Evolutionary conservation across 2,888 invertebrate genomes (phyloP), one percentile per base, ranked within the genome.

Genomic region (Pammene fasciana): DNA sequence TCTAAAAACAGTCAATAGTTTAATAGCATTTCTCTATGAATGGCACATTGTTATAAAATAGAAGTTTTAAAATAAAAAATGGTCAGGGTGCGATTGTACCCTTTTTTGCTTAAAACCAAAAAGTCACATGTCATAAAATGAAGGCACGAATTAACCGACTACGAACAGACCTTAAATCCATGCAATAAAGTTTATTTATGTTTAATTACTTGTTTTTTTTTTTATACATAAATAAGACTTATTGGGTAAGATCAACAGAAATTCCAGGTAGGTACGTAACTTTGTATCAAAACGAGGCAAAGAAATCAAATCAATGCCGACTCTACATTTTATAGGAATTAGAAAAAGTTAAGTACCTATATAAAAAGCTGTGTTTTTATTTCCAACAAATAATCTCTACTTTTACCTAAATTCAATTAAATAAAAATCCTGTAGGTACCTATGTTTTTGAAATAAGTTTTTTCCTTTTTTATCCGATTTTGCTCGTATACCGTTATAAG

Each of bases 41-140:
- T 61, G 16, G 36, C 26, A 16, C 16, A 60, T 60, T 60, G 46
- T 50, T 14, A 52, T 26, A 11, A 26, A 52, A 50, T 26, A 34
- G 13, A 34, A n/a, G 16, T 48, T 26, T 9, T 8, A 9, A 52
- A 50, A 48, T 48, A 61, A 62, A 62, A 62, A 62, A 62, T 38
- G 50, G 62, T 41, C 41, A n/a, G 45, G 38, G 8, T 26, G 13
- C 2, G 41, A 62, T 52, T 52, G 62, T 10, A 18, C 41, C 62
- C 18, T 52, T 13, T 14, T 5, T 18, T 5, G 3, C 10, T 9
- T 34, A 34, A 34, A 45, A 14, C 45, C 9, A 8, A 45, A 45
- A 45, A 1, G 59, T 10, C 11, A 0, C 45, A 59, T 45, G 10
- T 34, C 10, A 45, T 10, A 59, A 34, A 50, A 13, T 0, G 5